Base-by-base conservation (phyloP, 2,113 vertebrate genomes). In the Panthera leo region DNA sequence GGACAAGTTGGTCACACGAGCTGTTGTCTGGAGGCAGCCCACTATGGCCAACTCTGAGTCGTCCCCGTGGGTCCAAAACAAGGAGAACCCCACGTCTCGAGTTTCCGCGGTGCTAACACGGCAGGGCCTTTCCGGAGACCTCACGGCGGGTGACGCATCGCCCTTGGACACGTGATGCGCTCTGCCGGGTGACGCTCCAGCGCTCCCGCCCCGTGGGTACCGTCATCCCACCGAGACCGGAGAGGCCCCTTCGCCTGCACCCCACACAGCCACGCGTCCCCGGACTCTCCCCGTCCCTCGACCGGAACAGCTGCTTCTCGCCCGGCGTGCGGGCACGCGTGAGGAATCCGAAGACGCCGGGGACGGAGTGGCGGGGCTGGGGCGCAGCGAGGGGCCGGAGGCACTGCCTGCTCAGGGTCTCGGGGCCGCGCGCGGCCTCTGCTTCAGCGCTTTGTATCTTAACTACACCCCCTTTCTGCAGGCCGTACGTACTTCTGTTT, bases 141-240 rank as follows among this genome's bases (percentile, higher is more conserved):
- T 15, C 42, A 3, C 4, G 2, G 7, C 6, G n/a, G 10, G 5
- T 16, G 58, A 21, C 10, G 4, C 53, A 7, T 29, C 65, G 1
- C 36, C 1, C 6, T 2, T 9, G 36, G 18, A 53, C 42, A 7
- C n/a, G 25, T 3, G 14, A 29, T 34, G 9, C 9, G 4, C 25
- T 15, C 12, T 0, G 2, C 25, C 13, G 13, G 15, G 34, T 6
- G 1, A 18, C 3, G 11, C n/a, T 15, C 75, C 0, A 5, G 3
- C 1, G 7, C 42, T 16, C 34, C 4, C 0, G 2, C 25, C 51
- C 39, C 1, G 5, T 1, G 11, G 39, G 7, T 25, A 9, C 7
- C 2, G 34, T 3, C 31, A 25, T 14, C 29, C 7, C 1, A 1
- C 10, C 12, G 42, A 70, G 51, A 23, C 21, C 5, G 7, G 21